Base-by-base conservation (phyloP, 2,113 vertebrate species). In the Psephotus haematonotus region DNA sequence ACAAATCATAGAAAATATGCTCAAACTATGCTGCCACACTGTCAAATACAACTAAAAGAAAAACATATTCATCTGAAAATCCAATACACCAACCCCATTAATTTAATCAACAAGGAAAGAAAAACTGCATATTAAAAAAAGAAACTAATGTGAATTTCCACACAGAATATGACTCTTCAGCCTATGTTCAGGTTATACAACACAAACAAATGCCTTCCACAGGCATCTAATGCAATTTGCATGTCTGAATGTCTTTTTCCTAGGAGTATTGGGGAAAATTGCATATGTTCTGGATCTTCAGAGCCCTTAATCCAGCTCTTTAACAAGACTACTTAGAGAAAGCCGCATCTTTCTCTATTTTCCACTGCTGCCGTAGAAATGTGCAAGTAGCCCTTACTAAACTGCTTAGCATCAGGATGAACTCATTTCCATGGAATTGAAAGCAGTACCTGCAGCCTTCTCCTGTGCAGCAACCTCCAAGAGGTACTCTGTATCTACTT, bases 401-500 rank as follows among this genome's bases (percentile, higher is more conserved):
- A 91, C 50, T 86, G 71, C 71, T 90, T 71, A 95, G 85, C 94
- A 96, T 95, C 90, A 82, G 93, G 75, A 96, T 91, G 49, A 90
- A 88, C 68, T 95, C 33, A 95, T 96, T 95, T 93, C 82, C 68
- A 83, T 71, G 75, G 63, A 90, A 88, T 55, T 68, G 59, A 90
- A 92, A 95, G 67, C 71, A 82, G 59, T 16, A 44, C 49, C 65
- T 79, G 52, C 57, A 85, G 65, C 24, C 31, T 67, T 87, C 41
- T 91, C 28, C 82, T 1, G 1, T 18, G 23, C 3, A 63, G 87
- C 49, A 96, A 62, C 16, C 25, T 69, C 68, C 18, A 14, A 65
- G 46, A 88, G 31, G 67, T 37, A 49, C 60, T 76, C 79, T 39
- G 67, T 24, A 80, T 84, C 1, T 82, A 41, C 62, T 85, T 84